A percentile compares a stretch with the other conserved stretches of the same genome.
phyloP scores from a whole-genome alignment of 1,140 invertebrate genomes.

The Eueides isabella region DNA sequence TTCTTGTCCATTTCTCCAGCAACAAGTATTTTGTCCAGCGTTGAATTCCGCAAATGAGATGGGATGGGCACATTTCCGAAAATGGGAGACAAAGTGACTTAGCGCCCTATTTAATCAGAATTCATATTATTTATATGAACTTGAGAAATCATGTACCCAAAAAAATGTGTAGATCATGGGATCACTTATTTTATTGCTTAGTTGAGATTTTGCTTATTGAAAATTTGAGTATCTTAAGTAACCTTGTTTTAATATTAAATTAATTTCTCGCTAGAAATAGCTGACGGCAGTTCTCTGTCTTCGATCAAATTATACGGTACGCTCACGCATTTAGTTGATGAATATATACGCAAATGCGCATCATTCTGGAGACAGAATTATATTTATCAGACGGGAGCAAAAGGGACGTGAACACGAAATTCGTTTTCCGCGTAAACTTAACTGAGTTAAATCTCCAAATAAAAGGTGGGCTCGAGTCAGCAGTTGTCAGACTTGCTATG shows the following conservation, averaged over 20 bases:
- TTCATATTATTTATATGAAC: too few relatives aligned
- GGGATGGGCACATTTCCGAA: too few relatives aligned
- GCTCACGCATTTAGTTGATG: slow-evolving; percentile 59
- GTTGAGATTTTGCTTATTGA: slow-evolving; percentile 20
- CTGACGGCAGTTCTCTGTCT: slow-evolving; percentile 63
- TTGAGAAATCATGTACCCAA: too few relatives aligned
- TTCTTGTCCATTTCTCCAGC: too few relatives aligned
- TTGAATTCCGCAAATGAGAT: too few relatives aligned
- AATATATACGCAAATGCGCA: slow-evolving; percentile 57
- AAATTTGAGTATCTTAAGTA: slow-evolving; percentile 21
- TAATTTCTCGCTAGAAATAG: slow-evolving; percentile 57
- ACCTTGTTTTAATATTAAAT: slow-evolving; percentile 61
- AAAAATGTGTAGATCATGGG: too few relatives aligned
- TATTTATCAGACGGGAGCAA: slow-evolving; percentile 52
- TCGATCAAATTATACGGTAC: slow-evolving; percentile 71
- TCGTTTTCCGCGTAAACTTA: slow-evolving; percentile 70
- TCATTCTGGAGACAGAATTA: slow-evolving; percentile 51
- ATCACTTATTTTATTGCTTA: slow-evolving; percentile 37
- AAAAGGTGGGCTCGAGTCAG: slow-evolving; percentile 73
- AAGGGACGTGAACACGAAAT: slow-evolving; percentile 56
- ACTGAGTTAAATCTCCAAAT: slow-evolving; percentile 78
- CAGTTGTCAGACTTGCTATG: slow-evolving; percentile 64
- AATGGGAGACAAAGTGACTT: too few relatives aligned
- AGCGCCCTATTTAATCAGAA: too few relatives aligned
- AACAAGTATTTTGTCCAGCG: too few relatives aligned